Evolutionary conservation across 1,140 invertebrate genomes (phyloP).

Genomic region (Aplysia californica): DNA sequence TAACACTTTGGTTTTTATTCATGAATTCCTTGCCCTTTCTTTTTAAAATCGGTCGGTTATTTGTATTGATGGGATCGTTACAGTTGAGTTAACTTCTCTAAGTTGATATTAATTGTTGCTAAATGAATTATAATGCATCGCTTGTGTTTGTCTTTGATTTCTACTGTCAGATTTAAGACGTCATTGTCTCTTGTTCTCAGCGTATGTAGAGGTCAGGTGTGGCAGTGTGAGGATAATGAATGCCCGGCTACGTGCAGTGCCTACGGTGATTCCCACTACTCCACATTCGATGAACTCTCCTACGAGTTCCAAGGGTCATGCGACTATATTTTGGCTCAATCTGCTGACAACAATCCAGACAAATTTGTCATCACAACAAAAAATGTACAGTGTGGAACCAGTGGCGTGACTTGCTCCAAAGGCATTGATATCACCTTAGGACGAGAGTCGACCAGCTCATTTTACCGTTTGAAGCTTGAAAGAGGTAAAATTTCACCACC

Average conservation of each 20-base stretch:
- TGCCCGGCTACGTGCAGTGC: slow-evolving; percentile 72
- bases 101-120: no score
- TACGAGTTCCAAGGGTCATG: slow-evolving; percentile 91
- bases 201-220: slow-evolving; percentile 51
- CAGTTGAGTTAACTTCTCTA: no score
- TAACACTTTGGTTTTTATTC: no score
- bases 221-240: slow-evolving; percentile 64
- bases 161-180: no score
- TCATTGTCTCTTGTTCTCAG: slow-evolving; percentile 43
- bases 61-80: no score
- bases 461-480: slow-evolving; percentile 55
- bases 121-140: no score
- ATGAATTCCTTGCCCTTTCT: no score
- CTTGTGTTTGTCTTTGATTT: no score
- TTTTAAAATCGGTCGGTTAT: no score
- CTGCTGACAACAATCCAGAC: slow-evolving; percentile 33
- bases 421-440: slow-evolving; percentile 76
- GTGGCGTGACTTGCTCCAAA: slow-evolving; percentile 88
- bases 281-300: slow-evolving; percentile 83
- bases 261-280: slow-evolving; percentile 77
- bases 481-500: no score
- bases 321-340: slow-evolving; percentile 84
- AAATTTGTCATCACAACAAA: slow-evolving; percentile 64
- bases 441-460: slow-evolving; percentile 36
- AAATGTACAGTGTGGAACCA: slow-evolving; percentile 86